Evolutionary conservation across 2,888 invertebrate species (phyloP).

Genomic region (Leptinotarsa haldemani): DNA sequence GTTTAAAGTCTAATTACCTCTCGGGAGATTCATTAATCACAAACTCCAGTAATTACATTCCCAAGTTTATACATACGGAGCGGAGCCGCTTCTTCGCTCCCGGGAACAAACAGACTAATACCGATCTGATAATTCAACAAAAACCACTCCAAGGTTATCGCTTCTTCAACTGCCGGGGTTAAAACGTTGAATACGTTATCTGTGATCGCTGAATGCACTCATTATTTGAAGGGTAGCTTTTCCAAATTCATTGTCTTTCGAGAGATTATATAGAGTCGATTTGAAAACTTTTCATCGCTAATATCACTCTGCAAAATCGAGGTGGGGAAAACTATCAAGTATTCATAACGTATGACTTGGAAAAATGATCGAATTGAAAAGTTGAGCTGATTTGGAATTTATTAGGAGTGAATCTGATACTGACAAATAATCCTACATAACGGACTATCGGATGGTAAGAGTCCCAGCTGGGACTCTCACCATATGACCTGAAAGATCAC

Average conservation of each 20-base stretch:
- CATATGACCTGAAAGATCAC: too few species aligned
- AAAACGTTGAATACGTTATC: constrained; percentile 30
- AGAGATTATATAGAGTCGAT: neutral
- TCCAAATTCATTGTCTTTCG: neutral
- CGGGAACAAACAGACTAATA: constrained; percentile 57
- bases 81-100: constrained; percentile 41
- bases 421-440: too few species aligned
- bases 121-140: constrained; percentile 60
- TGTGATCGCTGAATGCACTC: constrained; percentile 29
- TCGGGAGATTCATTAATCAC: constrained; percentile 67
- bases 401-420: too few species aligned
- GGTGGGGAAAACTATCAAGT: too few species aligned
- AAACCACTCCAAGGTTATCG: constrained; percentile 57
- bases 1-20: constrained; percentile 66
- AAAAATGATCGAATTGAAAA: too few species aligned
- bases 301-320: too few species aligned
- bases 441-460: too few species aligned
- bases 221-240: constrained; percentile 26
- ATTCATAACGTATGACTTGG: too few species aligned
- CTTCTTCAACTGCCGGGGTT: constrained; percentile 50
- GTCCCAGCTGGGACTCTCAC: too few species aligned
- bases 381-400: too few species aligned
- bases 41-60: constrained; percentile 66
- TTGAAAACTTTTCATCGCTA: neutral
- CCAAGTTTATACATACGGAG: constrained; percentile 65